Base-by-base conservation (phyloP, 2,888 invertebrate species). In the Plagodis dolabraria region DNA sequence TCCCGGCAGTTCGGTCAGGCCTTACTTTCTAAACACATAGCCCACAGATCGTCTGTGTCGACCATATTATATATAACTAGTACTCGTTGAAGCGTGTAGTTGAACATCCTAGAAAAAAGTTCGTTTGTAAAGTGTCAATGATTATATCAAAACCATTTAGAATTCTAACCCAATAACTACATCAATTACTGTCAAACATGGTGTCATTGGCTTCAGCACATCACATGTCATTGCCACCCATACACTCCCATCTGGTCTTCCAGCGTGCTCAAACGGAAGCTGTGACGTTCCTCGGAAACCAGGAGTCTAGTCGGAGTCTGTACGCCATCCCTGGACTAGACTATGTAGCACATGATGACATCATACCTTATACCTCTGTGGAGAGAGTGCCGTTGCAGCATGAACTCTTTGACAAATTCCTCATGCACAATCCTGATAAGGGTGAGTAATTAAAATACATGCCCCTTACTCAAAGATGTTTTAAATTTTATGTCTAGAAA, bases 241-340 rank as follows among this genome's bases (percentile, higher is more conserved):
- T 22, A 22, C 22, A 48, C 12, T 22, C 10, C 7, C 34, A 38
- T 12, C 47, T n/a, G 50, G 47, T 40, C 53, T 73, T 74, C 7
- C 87, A 98, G 98, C 95, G 99, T 76, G 98, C 99, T n/a, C 99
- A 99, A 91, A 98, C 99, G 5, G 99, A 99, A 92, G 98, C 99
- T 6, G 99, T 99, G 0, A 99, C 99, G 0, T 99, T 99, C 87
- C 93, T 99, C 51, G 98, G 99, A 12, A 98, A 98, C 86, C 98
- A 98, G 85, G 98, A 99, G 82, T 98, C 98, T 11, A 98, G 97
- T 76, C 94, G 98, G 59, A 98, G 98, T 79, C 90, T 99, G 38
- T 99, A 99, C 85, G 98, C 99, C 0, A 98, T 99, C 77, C 99
- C 99, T 7, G 99, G 99, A 0, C 89, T 99, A 65, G 99, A 99